Conservation (phyloP, 92 coral and sea anemone genomes). For the Parazoanthus darwini region DNA sequence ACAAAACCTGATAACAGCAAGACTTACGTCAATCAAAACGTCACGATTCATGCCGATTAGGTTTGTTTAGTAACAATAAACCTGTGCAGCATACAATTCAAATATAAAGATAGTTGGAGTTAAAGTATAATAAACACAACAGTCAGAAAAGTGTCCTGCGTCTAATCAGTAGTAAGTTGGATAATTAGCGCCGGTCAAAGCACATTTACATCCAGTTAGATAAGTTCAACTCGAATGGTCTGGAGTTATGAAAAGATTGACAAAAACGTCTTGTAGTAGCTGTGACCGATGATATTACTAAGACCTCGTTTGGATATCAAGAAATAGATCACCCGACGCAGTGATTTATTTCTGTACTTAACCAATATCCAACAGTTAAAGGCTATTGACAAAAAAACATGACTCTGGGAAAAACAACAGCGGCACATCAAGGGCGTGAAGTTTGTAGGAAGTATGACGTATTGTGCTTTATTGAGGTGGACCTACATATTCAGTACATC, state of each 20-base stretch:
- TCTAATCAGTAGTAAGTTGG: background rate
- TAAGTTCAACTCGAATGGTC: background rate
- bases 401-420: background rate
- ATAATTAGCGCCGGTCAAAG: background rate
- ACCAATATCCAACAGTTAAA: background rate
- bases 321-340: too few species aligned
- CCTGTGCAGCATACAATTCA: background rate
- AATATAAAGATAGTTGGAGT: background rate
- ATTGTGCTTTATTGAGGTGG: background rate
- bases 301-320: background rate
- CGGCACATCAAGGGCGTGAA: background rate
- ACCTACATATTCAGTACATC: background rate
- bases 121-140: background rate
- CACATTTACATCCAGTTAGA: background rate
- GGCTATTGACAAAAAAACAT: background rate
- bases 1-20: too few species aligned
- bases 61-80: too few species aligned
- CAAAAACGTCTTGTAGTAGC: background rate
- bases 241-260: slow-evolving; percentile 4
- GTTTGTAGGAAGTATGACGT: too few species aligned
- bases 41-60: too few species aligned
- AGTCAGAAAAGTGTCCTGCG: background rate
- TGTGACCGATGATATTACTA: background rate
- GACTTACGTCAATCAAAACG: too few species aligned
- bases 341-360: background rate